These are phyloP conservation scores for Zelostemma sp. DNA, from an alignment of 1,140 invertebrate genomes.

Conservation along the genomic window DNA sequence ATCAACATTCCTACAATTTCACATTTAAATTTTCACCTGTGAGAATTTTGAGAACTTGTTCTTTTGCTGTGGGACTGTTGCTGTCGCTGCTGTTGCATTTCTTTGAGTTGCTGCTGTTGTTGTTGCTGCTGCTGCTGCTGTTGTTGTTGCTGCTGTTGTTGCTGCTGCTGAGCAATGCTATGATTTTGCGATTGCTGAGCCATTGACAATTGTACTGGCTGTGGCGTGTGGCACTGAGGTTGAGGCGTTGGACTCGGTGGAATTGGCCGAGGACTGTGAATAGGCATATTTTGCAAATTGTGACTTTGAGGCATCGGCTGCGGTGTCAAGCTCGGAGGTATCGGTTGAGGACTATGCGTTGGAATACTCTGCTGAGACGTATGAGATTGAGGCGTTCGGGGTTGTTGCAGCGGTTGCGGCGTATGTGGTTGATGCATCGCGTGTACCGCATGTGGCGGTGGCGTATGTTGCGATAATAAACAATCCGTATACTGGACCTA, in stretches of 20 bases:
- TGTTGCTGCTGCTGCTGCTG: slow-evolving; percentile 60
- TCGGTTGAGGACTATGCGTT: slow-evolving; percentile 63
- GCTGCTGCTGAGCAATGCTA: slow-evolving; percentile 62
- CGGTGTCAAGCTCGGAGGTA: slow-evolving; percentile 61
- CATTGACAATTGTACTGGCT: slow-evolving; percentile 58
- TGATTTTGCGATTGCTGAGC: slow-evolving; percentile 58
- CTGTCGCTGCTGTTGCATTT: slow-evolving; percentile 56
- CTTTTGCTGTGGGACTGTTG: slow-evolving; percentile 64
- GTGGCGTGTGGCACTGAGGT: slow-evolving; percentile 64
- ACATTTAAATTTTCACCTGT: slow-evolving; percentile 49
- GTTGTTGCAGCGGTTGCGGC: slow-evolving; percentile 61
- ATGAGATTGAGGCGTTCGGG: slow-evolving; percentile 62
- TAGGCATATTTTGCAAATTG: slow-evolving; percentile 60
- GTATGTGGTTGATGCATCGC: slow-evolving; percentile 62
- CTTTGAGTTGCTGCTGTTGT: slow-evolving; percentile 59
- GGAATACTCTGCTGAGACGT: slow-evolving; percentile 62
- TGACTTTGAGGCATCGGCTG: slow-evolving; percentile 58
- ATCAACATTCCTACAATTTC: neutral
- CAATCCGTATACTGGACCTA: slow-evolving; percentile 63
- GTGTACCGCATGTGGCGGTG: slow-evolving; percentile 55
- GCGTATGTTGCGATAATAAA: slow-evolving; percentile 60
- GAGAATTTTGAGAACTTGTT: slow-evolving; percentile 61
- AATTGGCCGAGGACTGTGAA: slow-evolving; percentile 60
- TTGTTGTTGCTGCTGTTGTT: slow-evolving; percentile 60
- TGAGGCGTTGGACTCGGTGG: slow-evolving; percentile 70